phyloP scores from a whole-genome alignment of 2,797 vertebrate species.

The Alectoris magna region DNA sequence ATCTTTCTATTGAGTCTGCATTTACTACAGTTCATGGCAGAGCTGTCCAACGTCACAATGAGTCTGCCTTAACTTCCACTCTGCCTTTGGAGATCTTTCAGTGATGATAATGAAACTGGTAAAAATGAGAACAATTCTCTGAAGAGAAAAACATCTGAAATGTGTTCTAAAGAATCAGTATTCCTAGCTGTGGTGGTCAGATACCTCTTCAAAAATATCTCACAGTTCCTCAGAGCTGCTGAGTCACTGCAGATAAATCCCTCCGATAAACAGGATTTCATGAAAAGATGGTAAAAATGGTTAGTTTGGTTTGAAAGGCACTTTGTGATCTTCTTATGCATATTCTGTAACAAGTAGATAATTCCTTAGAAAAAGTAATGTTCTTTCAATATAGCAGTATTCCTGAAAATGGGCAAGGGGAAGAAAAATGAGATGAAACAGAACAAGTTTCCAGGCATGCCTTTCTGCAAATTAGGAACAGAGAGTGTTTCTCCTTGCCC shows the following conservation, averaged over 20 bases:
- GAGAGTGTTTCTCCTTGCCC: not conserved
- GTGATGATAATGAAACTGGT: not conserved
- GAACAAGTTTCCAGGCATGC: not conserved
- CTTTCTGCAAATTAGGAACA: not conserved
- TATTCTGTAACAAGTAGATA: slow-evolving; percentile 5
- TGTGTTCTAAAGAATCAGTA: not conserved
- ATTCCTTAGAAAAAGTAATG: not conserved
- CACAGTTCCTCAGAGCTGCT: not conserved
- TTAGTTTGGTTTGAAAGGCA: slow-evolving; percentile 15
- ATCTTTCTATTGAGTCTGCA: not conserved
- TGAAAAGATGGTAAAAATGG: not conserved
- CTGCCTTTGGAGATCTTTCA: not conserved
- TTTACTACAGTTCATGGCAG: not conserved
- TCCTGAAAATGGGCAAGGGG: not conserved
- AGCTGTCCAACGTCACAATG: accelerated
- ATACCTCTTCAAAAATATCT: not conserved
- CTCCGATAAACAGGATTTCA: not conserved
- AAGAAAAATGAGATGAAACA: not conserved
- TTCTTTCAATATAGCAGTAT: not conserved
- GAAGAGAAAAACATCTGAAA: not conserved
- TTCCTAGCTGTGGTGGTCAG: not conserved
- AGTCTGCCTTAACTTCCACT: not conserved
- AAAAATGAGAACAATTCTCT: not conserved
- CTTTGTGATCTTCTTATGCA: not conserved
- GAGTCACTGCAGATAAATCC: slow-evolving; percentile 50